Evolutionary conservation across 2,888 invertebrate genomes (phyloP), one percentile per base, ranked within the genome.

Genomic region (Drosophila pseudotakahashii): DNA sequence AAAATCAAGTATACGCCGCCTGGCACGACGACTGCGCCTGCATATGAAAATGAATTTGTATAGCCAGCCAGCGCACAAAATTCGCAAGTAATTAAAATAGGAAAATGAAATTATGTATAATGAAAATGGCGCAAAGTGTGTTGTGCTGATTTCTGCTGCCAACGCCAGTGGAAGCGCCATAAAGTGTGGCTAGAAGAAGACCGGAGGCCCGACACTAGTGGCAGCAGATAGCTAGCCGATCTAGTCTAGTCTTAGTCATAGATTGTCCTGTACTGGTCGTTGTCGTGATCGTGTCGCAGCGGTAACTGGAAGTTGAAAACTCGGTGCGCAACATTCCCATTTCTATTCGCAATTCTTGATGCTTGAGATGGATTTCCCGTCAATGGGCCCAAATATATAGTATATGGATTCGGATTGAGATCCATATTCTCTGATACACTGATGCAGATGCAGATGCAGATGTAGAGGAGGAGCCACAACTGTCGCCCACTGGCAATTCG

Each of bases 31-130:
- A 57, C 57, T 72, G 75, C 1, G 11, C 10, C 10, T 42, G 42
- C 42, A 42, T 42, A 42, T 82, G 69, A 75, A 61, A 75, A 78
- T 55, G 61, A 77, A 63, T 66, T 79, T 73, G 60, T 52, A 45
- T 45, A 9, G 62, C 48, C 41, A 48, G 30, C 64, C 78, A 69
- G 71, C 73, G 34, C 62, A 61, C 63, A 41, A 74, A 80, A 76
- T 83, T 74, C 77, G 74, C 83, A 77, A 83, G 79, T 82, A 82
- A 82, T 82, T 82, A 82, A 82, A 82, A 71, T 79, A 74, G 79
- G 77, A 63, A 82, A 79, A 62, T 66, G 42, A 67, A 77, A 62
- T 59, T 62, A 48, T 68, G 68, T 68, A 57, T 73, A 60, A 67
- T 73, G 32, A 62, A 73, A 68, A 68, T 68, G 55, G 68, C 70